Base-by-base conservation (phyloP, 2,888 invertebrate genomes). In the Amphipoea oculea region DNA sequence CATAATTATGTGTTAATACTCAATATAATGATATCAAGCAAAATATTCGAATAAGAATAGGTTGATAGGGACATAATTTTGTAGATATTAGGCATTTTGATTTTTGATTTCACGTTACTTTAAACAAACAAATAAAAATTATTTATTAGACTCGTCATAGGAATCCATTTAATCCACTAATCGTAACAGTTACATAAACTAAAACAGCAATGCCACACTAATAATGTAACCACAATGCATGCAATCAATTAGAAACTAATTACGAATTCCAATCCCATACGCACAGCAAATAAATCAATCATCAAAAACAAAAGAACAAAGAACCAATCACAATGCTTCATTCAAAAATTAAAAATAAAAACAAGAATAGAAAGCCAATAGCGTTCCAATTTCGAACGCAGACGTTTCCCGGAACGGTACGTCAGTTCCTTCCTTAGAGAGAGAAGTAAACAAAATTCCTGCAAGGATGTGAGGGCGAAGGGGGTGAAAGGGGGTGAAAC, bases 361-460 rank as follows among this genome's bases (percentile, higher is more conserved):
- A 82, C 67, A 78, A 82, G 90, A 93, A 92, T 90, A 92, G 90
- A 92, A 92, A 94, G 92, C 92, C 94, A 94, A 95, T 95, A 91
- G 92, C 89, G 94, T 94, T 95, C 94, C 94, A 93, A 95, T 95
- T 95, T 93, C 92, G 92, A 93, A 92, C 93, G 91, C 90, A 89
- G 92, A 91, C 92, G 92, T 90, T 91, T 91, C 92, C 92, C 93
- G 92, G 94, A 92, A 93, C 89, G 89, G 90, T 82, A 85, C 82
- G 86, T 82, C 89, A 93, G 93, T 94, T 96, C 96, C 96, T 96
- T 96, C 94, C 94, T 93, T 84, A 83, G 94, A 94, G 95, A 92
- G 93, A 94, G 96, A 96, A 95, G 96, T 96, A 96, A 96, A 96
- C 96, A 96, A 96, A 96, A 95, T 96, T 96, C 95, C 96, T 96